Evolutionary conservation across 2,888 invertebrate species (phyloP).

Genomic region (Augiades crinisus): DNA sequence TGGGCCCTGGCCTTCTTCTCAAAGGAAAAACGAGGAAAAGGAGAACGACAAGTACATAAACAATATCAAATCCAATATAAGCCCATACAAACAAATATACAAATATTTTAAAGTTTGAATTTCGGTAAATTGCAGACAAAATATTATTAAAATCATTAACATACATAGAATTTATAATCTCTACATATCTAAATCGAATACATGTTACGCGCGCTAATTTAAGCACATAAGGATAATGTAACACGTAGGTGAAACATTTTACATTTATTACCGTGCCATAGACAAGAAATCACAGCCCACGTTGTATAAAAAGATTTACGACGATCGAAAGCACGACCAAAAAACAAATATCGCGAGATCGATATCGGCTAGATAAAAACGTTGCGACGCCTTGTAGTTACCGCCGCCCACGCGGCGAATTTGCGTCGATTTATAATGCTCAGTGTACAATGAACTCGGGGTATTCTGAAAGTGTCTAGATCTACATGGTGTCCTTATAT

Average conservation of each 20-base stretch:
- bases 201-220: neutral
- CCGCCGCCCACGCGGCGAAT: slow-evolving; percentile 11
- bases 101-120: too few relatives aligned
- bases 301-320: slow-evolving; percentile 7
- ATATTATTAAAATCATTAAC: too few relatives aligned
- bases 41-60: too few relatives aligned
- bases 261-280: neutral
- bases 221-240: neutral
- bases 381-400: slow-evolving; percentile 1
- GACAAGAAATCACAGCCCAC: neutral
- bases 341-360: slow-evolving; percentile 5
- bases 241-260: neutral
- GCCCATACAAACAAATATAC: too few relatives aligned
- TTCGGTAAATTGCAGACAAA: too few relatives aligned
- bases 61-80: too few relatives aligned
- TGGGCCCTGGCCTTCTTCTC: too few relatives aligned
- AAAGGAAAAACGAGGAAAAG: too few relatives aligned
- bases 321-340: neutral
- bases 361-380: slow-evolving; percentile 5
- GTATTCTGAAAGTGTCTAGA: neutral
- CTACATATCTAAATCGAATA: too few relatives aligned
- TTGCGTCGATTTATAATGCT: slow-evolving; percentile 5
- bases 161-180: too few relatives aligned
- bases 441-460: neutral
- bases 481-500: neutral